A percentile compares a stretch with the other conserved stretches of the same genome.
phyloP scores from a whole-genome alignment of 37 sponge, comb jelly and placozoan genomes.

The Mnemiopsis leidyi region DNA sequence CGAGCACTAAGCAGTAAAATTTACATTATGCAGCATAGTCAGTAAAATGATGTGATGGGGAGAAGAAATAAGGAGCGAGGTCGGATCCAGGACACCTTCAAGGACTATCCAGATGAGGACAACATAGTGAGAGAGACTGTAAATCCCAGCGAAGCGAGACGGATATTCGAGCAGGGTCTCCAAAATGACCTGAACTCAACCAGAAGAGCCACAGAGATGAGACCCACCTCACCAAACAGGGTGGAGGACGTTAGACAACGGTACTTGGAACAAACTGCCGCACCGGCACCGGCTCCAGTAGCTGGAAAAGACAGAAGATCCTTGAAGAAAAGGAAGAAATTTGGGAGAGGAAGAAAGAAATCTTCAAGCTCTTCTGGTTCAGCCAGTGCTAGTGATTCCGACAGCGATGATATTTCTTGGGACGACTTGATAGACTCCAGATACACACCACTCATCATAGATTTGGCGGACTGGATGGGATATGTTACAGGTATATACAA shows the following conservation, averaged over 20 bases:
- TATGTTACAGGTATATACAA: conserved; percentile 7
- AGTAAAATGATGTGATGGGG: not conserved
- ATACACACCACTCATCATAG: conserved; percentile 15
- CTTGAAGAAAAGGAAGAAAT: conserved; percentile 1
- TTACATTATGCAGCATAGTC: not conserved
- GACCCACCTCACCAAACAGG: not conserved
- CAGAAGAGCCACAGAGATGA: not conserved
- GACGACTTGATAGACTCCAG: not conserved
- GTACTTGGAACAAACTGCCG: not conserved
- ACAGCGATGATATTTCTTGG: not conserved
- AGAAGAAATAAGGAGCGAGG: not conserved
- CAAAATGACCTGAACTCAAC: not conserved
- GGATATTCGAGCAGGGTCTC: not conserved
- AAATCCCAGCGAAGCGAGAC: not conserved
- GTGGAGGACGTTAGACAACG: not conserved
- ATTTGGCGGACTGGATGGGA: conserved; percentile 1
- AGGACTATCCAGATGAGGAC: not conserved
- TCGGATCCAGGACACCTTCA: not conserved
- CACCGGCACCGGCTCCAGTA: not conserved
- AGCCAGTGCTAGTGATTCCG: not conserved
- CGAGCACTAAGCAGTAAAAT: too few relatives aligned
- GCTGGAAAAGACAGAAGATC: not conserved
- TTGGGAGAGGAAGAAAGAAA: not conserved
- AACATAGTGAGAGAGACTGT: not conserved
- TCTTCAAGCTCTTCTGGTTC: not conserved